phyloP scores from a whole-genome alignment of 2,113 vertebrate genomes.

The Salvelinus fontinalis region DNA sequence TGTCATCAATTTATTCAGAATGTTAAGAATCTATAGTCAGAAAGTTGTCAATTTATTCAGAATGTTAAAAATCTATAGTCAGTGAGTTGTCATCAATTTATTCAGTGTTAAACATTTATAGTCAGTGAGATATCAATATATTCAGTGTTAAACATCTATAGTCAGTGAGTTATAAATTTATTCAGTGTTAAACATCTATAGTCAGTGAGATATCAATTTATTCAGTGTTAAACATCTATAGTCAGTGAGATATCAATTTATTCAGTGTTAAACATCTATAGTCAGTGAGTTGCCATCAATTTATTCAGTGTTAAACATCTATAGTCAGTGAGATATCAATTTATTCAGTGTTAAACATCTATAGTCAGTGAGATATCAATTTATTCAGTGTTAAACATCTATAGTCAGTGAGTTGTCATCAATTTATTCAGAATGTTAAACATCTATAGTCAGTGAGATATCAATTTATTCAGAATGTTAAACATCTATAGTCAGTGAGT shows the following conservation, averaged over 20 bases:
- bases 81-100: slow-evolving; percentile 65
- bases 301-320: slow-evolving; percentile 16
- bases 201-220: slow-evolving; percentile 70
- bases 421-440: too few relatives aligned
- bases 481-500: too few relatives aligned
- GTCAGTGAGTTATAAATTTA: slow-evolving; percentile 72
- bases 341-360: too few relatives aligned
- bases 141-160: slow-evolving; percentile 43
- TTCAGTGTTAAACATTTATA: slow-evolving; percentile 35
- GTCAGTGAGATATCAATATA: slow-evolving; percentile 70
- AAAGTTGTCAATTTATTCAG: slow-evolving; percentile 58
- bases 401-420: too few relatives aligned
- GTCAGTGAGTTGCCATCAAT: slow-evolving; percentile 69
- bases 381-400: too few relatives aligned
- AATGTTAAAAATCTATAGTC: slow-evolving; percentile 34
- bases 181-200: slow-evolving; percentile 39
- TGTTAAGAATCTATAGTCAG: slow-evolving; percentile 48
- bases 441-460: too few relatives aligned
- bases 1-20: not conserved
- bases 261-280: slow-evolving; percentile 46
- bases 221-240: slow-evolving; percentile 43
- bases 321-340: too few relatives aligned
- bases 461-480: too few relatives aligned
- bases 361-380: too few relatives aligned
- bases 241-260: slow-evolving; percentile 72